phyloP scores from a whole-genome alignment of 2,113 vertebrate species.

The Mesoclemmys tuberculata region DNA sequence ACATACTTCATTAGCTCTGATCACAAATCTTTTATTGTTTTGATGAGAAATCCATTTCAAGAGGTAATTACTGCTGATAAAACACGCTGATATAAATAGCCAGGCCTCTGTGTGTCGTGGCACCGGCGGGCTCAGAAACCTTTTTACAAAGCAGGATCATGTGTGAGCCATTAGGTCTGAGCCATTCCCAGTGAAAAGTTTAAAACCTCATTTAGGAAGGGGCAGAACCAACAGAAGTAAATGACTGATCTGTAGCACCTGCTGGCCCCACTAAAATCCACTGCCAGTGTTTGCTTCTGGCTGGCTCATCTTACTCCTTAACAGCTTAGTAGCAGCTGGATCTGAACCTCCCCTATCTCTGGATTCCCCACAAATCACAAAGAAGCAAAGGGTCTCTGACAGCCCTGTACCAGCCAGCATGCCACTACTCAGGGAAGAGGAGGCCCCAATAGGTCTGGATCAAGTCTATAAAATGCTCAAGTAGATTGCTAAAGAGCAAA shows the following conservation, averaged over 20 bases:
- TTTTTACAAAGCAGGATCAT: background rate
- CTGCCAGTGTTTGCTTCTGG: background rate
- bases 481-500: too few relatives aligned
- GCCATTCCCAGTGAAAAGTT: background rate
- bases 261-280: background rate
- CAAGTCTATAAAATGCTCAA: too few relatives aligned
- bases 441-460: too few relatives aligned
- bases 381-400: background rate
- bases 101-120: background rate
- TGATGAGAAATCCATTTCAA: background rate
- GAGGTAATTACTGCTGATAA: background rate
- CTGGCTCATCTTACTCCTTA: background rate
- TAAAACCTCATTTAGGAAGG: background rate
- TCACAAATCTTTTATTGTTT: background rate
- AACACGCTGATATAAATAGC: background rate
- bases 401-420: background rate
- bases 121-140: background rate
- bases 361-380: background rate
- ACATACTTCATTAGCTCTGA: background rate
- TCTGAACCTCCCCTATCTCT: background rate
- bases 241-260: background rate
- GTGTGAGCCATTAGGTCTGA: background rate
- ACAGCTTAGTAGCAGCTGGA: background rate
- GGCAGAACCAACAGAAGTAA: background rate
- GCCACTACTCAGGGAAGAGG: background rate